These are phyloP conservation scores for Parauchenoglanis punctatus DNA, from an alignment of 2,797 vertebrate species.

Conservation along the genomic window DNA sequence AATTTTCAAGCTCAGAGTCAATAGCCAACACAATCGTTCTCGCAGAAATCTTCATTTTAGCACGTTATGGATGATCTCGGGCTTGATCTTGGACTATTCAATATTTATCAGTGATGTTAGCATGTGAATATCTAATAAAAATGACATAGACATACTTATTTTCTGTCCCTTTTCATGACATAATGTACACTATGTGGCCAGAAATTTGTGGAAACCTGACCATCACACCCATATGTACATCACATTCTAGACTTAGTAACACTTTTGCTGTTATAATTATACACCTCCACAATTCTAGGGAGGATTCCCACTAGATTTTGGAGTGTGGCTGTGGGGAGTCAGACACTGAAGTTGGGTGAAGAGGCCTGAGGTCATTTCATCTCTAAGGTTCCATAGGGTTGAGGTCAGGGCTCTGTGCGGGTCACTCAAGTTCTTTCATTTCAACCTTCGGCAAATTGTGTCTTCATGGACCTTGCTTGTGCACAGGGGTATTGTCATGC, in stretches of 20 bases:
- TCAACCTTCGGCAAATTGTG: not conserved
- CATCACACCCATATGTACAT: not conserved
- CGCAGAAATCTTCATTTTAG: not conserved
- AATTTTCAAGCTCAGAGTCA: conserved; percentile 50
- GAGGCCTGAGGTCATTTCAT: not conserved
- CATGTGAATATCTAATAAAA: not conserved
- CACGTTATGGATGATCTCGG: conserved; percentile 6
- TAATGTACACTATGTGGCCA: not conserved
- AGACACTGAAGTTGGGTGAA: not conserved
- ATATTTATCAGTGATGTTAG: not conserved
- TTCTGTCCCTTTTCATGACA: not conserved
- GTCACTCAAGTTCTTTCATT: not conserved
- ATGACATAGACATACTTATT: not conserved
- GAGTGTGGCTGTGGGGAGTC: not conserved
- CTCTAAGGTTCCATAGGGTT: not conserved
- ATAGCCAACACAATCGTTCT: conserved; percentile 44
- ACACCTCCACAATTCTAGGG: not conserved
- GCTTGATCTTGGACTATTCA: not conserved
- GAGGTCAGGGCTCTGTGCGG: not conserved
- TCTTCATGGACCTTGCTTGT: too few species aligned
- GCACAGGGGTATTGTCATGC: too few species aligned
- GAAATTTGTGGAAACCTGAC: not conserved
- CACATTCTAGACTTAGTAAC: not conserved
- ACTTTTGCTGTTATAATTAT: not conserved
- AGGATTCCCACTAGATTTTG: not conserved